A percentile compares a stretch with the other conserved stretches of the same genome.
phyloP scores from a whole-genome alignment of 2,797 vertebrate species.

The Enteromius treurensis region DNA sequence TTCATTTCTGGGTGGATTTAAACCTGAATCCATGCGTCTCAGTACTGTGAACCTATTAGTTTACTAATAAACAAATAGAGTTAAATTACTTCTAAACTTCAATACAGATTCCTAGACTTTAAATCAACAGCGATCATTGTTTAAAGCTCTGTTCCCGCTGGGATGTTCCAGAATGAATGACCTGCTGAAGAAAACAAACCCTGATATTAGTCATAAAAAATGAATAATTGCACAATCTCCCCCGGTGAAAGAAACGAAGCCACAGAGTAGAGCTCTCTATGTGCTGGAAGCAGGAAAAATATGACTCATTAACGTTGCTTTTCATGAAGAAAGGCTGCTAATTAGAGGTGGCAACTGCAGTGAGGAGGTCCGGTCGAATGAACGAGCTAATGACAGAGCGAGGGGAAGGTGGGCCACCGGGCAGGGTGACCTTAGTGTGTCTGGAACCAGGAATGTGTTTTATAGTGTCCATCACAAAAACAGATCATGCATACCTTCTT shows the following conservation, averaged over 20 bases:
- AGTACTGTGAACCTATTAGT: background rate
- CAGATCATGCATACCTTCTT: constrained; percentile 2
- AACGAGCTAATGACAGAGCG: constrained; percentile 48
- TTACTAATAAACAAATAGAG: background rate
- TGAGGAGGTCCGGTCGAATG: constrained; percentile 36
- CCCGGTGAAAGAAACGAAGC: background rate
- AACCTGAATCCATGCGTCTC: background rate
- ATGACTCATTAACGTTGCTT: constrained; percentile 44
- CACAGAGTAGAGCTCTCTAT: constrained; percentile 14
- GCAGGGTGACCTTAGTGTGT: constrained; percentile 25
- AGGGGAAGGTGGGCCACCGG: background rate
- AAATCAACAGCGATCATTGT: constrained; percentile 1
- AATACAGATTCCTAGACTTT: background rate
- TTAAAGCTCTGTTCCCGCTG: background rate
- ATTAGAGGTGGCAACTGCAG: constrained; percentile 46
- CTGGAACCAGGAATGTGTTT: constrained; percentile 25
- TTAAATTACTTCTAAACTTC: background rate
- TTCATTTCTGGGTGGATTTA: background rate
- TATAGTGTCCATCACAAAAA: constrained; percentile 22
- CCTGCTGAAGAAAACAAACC: constrained; percentile 7
- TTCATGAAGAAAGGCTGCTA: constrained; percentile 45
- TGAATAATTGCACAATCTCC: background rate
- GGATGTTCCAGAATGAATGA: constrained; percentile 17
- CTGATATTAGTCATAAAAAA: constrained; percentile 34
- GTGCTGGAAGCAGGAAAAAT: constrained; percentile 48